A percentile compares a stretch with the other conserved stretches of the same genome.
These are phyloP conservation scores for Pseudomyrmex sp. DNA, from an alignment of 1,140 invertebrate genomes.

Conservation along the genomic window DNA sequence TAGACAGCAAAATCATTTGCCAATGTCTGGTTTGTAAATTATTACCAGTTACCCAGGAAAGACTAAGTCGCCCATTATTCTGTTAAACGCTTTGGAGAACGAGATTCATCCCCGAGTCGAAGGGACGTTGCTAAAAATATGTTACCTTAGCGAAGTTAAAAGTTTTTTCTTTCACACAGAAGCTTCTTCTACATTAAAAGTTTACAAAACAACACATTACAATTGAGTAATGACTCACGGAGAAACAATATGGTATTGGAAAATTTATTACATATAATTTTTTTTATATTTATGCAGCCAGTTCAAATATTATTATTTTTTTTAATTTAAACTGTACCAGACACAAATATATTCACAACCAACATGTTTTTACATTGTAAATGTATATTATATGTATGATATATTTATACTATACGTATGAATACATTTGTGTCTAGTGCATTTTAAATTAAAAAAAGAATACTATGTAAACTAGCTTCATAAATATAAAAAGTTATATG, in stretches of 20 bases:
- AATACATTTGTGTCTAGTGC: background rate
- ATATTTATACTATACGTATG: background rate
- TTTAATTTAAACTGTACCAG: no score
- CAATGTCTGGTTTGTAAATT: slow-evolving; percentile 61
- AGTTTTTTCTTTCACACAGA: slow-evolving; percentile 10
- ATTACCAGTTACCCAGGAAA: slow-evolving; percentile 54
- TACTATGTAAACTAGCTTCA: no score
- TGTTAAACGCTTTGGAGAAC: slow-evolving; percentile 57
- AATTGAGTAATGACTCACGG: slow-evolving; percentile 38
- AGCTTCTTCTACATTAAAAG: background rate
- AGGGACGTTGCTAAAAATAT: slow-evolving; percentile 20
- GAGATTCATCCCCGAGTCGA: slow-evolving; percentile 56
- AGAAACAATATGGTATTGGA: background rate
- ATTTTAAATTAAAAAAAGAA: background rate
- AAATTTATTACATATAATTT: no score
- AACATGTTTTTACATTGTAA: no score
- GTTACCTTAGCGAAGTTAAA: slow-evolving; percentile 23
- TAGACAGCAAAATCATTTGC: slow-evolving; percentile 61
- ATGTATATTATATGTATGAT: no score
- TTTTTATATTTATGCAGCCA: no score
- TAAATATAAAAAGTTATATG: no score
- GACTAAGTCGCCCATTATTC: slow-evolving; percentile 61
- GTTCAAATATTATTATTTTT: no score
- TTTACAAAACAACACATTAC: background rate
- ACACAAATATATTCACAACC: no score